A percentile compares a stretch with the other conserved stretches of the same genome.
These are phyloP conservation scores for Pseudopodoces humilis DNA, from an alignment of 2,113 vertebrate genomes.

Conservation along the genomic window DNA sequence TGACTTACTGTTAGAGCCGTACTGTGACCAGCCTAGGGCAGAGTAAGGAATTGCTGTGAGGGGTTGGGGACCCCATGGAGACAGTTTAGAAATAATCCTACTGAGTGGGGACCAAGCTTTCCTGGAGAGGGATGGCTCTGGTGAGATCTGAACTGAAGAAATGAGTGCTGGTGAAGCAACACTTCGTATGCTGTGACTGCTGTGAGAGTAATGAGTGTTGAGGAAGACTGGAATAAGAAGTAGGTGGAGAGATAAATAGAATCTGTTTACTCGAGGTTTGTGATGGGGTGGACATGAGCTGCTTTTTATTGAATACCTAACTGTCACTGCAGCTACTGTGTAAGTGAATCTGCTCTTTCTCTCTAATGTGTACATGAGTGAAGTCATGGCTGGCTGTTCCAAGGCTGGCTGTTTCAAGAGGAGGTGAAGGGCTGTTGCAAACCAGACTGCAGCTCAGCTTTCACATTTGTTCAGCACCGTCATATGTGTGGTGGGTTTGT, in stretches of 20 bases:
- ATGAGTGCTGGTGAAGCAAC: background rate
- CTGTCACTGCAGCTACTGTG: background rate
- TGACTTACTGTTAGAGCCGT: background rate
- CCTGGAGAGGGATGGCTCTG: background rate
- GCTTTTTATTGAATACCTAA: constrained; percentile 6
- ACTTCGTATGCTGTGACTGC: background rate
- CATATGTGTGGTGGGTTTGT: background rate
- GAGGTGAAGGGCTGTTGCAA: background rate
- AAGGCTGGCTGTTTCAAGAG: background rate
- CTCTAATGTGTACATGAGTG: background rate
- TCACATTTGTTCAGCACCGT: background rate
- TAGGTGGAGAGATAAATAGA: background rate
- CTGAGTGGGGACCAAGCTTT: background rate
- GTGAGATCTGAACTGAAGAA: background rate
- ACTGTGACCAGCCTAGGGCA: background rate
- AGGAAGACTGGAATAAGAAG: background rate
- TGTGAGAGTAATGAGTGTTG: background rate
- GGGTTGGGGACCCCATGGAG: background rate
- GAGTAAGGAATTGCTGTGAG: background rate
- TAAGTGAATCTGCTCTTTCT: background rate
- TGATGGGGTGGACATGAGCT: background rate
- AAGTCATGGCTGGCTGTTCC: background rate
- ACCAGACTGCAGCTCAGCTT: background rate
- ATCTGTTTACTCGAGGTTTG: background rate
- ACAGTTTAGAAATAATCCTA: background rate